These are phyloP conservation scores for Monochamus saltuarius DNA, from an alignment of 1,140 invertebrate species.

Conservation along the genomic window DNA sequence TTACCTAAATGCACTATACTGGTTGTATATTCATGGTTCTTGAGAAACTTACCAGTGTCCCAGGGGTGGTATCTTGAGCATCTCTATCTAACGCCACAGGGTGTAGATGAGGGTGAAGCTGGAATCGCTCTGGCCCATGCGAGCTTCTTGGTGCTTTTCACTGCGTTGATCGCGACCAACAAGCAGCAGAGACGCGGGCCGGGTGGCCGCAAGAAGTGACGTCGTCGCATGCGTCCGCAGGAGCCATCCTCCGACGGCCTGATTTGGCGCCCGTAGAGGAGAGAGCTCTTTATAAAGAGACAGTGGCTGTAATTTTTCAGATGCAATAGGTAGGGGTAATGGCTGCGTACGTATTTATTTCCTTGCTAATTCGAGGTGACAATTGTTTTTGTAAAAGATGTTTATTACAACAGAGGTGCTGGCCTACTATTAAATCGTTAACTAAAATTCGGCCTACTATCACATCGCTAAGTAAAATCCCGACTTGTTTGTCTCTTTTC, in stretches of 20 bases:
- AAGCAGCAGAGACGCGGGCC: background rate
- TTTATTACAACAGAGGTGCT: too few species aligned
- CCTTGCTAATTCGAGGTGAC: too few species aligned
- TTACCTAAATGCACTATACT: too few species aligned
- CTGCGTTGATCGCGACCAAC: conserved; percentile 19
- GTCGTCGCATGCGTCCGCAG: conserved; percentile 25
- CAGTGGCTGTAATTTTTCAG: too few species aligned
- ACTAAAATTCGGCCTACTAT: too few species aligned
- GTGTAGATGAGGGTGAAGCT: conserved; percentile 58
- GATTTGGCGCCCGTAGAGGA: conserved; percentile 9
- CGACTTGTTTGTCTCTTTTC: too few species aligned
- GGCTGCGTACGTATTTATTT: background rate
- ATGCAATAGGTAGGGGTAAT: background rate
- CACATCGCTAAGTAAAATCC: too few species aligned
- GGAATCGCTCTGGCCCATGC: conserved; percentile 58
- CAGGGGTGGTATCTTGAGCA: conserved; percentile 18
- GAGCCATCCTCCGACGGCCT: conserved; percentile 24
- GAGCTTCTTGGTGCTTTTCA: conserved; percentile 13
- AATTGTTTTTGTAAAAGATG: too few species aligned
- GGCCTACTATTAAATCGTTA: too few species aligned
- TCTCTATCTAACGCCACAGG: conserved; percentile 53
- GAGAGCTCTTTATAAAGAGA: background rate
- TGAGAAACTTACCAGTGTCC: conserved; percentile 23
- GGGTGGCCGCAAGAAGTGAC: conserved; percentile 11
- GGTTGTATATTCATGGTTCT: too few species aligned